Conservation (phyloP, 2,888 invertebrate genomes). For the Exocentrus adspersus region DNA sequence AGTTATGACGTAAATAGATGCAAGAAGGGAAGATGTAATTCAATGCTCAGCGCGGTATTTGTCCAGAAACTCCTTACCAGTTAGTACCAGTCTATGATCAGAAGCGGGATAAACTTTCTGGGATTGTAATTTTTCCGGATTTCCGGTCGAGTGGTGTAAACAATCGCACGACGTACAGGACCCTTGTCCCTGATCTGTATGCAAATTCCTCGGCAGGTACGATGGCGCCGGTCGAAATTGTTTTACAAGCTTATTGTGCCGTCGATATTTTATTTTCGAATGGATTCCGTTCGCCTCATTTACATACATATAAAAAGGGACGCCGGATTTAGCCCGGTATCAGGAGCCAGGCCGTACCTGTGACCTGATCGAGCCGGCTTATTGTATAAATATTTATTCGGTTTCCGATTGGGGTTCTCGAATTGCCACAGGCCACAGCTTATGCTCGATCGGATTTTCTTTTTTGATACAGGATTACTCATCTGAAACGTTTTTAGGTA, state of each 20-base stretch:
- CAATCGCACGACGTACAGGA: neutral
- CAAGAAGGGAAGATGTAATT: too few relatives aligned
- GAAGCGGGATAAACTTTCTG: too few relatives aligned
- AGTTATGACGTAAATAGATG: too few relatives aligned
- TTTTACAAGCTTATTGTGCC: slow-evolving; percentile 14
- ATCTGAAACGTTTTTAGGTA: too few relatives aligned
- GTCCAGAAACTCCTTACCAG: too few relatives aligned
- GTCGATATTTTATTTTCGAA: slow-evolving; percentile 1
- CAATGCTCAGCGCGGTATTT: too few relatives aligned
- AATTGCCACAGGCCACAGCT: too few relatives aligned
- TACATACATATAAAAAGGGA: slow-evolving; percentile 10
- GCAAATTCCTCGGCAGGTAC: slow-evolving; percentile 9
- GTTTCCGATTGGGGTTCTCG: too few relatives aligned
- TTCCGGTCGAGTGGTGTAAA: slow-evolving; percentile 3
- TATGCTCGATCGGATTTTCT: too few relatives aligned
- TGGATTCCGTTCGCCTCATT: neutral
- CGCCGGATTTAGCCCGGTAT: slow-evolving; percentile 1
- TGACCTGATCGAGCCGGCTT: neutral
- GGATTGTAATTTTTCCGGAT: neutral
- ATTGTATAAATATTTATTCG: slow-evolving; percentile 4
- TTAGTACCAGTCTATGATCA: too few relatives aligned
- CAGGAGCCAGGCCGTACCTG: neutral
- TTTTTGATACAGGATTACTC: too few relatives aligned
- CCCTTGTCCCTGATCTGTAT: slow-evolving; percentile 10
- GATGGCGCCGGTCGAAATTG: slow-evolving; percentile 1